Base-by-base conservation (phyloP, 2,797 vertebrate species). In the Tolypeutes matacus region DNA sequence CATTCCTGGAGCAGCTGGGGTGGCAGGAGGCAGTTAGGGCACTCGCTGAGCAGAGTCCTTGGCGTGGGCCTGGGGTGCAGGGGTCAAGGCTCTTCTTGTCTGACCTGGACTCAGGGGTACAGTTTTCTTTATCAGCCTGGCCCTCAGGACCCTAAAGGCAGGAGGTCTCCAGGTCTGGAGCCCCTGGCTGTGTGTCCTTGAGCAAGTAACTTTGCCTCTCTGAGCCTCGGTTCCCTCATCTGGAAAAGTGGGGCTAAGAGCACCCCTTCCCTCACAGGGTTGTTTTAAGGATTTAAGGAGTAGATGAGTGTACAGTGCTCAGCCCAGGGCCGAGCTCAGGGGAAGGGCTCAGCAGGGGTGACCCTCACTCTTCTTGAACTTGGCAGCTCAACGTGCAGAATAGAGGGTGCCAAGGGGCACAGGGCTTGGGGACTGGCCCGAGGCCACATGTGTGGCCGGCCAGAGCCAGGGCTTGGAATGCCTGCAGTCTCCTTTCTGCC, bases 81-180 rank as follows among this genome's bases (percentile, higher is more conserved):
- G 65, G 88, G 87, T 76, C 84, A 36, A 56, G 86, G 95, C 86
- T 69, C 92, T 91, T 87, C 86, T 84, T 83, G 91, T 91, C 95
- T 86, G 69, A 18, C 70, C 62, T 36, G 73, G 53, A 11, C 42
- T 31, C 53, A 80, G 82, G 82, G 77, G 42, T 72, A 64, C 62
- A 1, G 29, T 36, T 69, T 69, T 85, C 78, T 69, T 92, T 73
- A 89, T 80, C 75, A 58, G 88, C 72, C 46, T 36, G 75, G 82
- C 51, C 75, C 76, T 0, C 9, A 67, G n/a, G 69, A 82, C 80
- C 76, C 83, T 39, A 15, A 7, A 0, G 75, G 88, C 29, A 23
- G 73, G 27, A 75, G 36, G 72, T 36, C 86, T 39, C 36, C 15
- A 14, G 89, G 69, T 87, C 70, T 60, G n/a, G 39, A 36, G 31